phyloP scores from a whole-genome alignment of 2,888 invertebrate species.

The Stomorhina lunata region DNA sequence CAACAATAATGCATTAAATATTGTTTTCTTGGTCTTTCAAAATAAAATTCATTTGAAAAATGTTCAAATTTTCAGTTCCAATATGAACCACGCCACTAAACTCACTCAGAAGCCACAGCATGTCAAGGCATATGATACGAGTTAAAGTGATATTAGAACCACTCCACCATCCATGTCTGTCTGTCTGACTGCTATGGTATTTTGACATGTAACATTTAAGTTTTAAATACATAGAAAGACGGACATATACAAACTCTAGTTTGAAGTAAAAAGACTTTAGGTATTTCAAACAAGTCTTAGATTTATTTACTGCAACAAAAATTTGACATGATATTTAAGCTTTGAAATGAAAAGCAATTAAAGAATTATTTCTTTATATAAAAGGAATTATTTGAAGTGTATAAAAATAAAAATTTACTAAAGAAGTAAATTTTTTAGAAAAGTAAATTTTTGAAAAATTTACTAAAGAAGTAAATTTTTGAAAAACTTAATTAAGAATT shows the following conservation, averaged over 20 bases:
- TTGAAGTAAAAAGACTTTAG: neutral
- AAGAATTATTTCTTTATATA: too few relatives aligned
- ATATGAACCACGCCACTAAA: conserved; percentile 1
- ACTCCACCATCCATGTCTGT: conserved; percentile 15
- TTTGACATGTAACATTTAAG: conserved; percentile 58
- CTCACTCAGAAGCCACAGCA: neutral
- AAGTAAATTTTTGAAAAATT: too few relatives aligned
- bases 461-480: too few relatives aligned
- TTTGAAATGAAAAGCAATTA: neutral
- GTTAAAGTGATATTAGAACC: neutral
- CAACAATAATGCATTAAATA: conserved; percentile 39
- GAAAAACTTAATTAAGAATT: too few relatives aligned
- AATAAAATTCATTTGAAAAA: conserved; percentile 16
- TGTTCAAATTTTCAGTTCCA: neutral
- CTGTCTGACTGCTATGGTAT: conserved; percentile 39
- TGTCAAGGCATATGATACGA: neutral
- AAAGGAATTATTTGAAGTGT: too few relatives aligned
- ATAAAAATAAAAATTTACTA: too few relatives aligned
- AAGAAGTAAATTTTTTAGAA: too few relatives aligned
- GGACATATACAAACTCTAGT: neutral
- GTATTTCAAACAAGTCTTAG: conserved; percentile 36
- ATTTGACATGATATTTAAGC: conserved; percentile 34
- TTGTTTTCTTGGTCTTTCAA: neutral
- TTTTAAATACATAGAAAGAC: neutral
- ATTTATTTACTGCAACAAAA: conserved; percentile 23